Evolutionary conservation across 2,888 invertebrate genomes (phyloP).

Genomic region (Metallyticus violacea): DNA sequence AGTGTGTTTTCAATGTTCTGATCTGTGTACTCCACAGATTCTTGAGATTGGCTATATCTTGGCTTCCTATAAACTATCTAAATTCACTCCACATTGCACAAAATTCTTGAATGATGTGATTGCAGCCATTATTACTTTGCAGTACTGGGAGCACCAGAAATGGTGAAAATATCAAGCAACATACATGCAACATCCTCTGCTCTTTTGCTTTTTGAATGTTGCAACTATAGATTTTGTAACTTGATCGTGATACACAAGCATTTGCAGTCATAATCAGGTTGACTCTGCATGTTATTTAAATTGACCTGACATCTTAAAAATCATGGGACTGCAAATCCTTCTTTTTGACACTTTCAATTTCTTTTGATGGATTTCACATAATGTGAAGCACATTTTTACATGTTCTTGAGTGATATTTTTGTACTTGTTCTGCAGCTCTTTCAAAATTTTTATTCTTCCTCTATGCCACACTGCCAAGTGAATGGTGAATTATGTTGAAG

Average conservation of each 20-base stretch:
- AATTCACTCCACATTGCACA: slow-evolving; percentile 40
- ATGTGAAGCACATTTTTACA: no score
- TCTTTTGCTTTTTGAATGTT: slow-evolving; percentile 41
- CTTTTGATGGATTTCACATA: background rate
- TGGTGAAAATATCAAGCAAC: slow-evolving; percentile 44
- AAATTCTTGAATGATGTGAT: slow-evolving; percentile 34
- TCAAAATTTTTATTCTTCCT: no score
- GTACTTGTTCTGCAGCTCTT: background rate
- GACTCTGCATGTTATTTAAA: no score
- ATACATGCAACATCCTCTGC: slow-evolving; percentile 42
- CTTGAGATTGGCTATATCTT: slow-evolving; percentile 40
- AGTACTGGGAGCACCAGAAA: slow-evolving; percentile 43
- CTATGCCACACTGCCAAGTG: background rate
- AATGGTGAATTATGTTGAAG: background rate
- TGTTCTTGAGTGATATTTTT: background rate
- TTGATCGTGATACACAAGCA: slow-evolving; percentile 45
- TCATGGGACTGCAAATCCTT: slow-evolving; percentile 30
- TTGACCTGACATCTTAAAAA: slow-evolving; percentile 42
- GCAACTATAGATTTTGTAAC: slow-evolving; percentile 44
- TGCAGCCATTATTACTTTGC: no score
- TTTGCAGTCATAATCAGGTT: slow-evolving; percentile 37
- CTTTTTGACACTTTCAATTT: background rate
- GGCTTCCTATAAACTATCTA: slow-evolving; percentile 44
- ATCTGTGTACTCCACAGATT: slow-evolving; percentile 40
- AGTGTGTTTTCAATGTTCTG: background rate